Conservation (phyloP, 2,797 vertebrate genomes). For the Spinus olivaceus region DNA sequence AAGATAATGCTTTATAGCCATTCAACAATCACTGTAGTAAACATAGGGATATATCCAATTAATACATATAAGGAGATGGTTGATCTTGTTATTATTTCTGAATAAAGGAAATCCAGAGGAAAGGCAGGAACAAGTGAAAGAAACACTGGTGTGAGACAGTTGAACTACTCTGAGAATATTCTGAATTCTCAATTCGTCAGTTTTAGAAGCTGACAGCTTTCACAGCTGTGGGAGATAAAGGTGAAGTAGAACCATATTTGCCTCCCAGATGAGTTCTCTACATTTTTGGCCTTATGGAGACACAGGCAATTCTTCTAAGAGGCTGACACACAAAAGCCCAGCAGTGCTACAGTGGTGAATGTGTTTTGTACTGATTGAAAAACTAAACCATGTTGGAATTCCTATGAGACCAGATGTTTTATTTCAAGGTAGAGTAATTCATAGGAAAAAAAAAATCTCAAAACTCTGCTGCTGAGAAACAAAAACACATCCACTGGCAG, state of each 20-base stretch:
- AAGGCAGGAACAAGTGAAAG: neutral
- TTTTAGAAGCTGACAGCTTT: neutral
- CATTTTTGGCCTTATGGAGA: neutral
- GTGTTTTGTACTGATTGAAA: neutral
- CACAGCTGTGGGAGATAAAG: conserved; percentile 4
- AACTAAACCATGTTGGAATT: neutral
- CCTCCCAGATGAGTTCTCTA: neutral
- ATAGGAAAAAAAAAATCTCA: neutral
- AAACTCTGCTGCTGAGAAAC: neutral
- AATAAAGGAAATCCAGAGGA: neutral
- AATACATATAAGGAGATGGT: neutral
- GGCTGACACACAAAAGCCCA: neutral
- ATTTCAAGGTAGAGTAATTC: neutral
- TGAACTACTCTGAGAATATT: neutral
- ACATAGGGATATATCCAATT: neutral
- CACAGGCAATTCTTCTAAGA: neutral
- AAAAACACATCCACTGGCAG: neutral
- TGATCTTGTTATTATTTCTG: neutral
- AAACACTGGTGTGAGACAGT: neutral
- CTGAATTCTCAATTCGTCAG: neutral
- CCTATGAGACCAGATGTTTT: neutral
- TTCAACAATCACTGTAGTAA: neutral
- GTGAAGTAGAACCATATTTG: neutral
- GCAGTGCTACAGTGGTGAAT: neutral
- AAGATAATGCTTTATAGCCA: neutral